These are phyloP conservation scores for Orthosia incerta DNA, from an alignment of 2,888 invertebrate species.

Conservation along the genomic window DNA sequence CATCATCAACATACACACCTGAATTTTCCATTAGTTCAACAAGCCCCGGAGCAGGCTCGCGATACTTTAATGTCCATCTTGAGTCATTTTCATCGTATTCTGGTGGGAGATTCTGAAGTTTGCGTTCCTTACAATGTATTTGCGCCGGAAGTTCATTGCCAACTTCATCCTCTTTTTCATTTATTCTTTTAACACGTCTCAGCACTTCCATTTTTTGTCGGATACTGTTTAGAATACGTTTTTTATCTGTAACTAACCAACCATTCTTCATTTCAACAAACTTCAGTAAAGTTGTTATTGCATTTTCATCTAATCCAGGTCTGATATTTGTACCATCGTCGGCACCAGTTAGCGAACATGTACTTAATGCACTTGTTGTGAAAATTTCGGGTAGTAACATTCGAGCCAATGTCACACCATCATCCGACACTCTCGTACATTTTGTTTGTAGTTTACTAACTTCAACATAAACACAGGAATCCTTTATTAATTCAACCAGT, in stretches of 20 bases:
- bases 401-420: background rate
- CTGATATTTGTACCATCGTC: background rate
- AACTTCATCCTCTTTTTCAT: too few species aligned
- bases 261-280: background rate
- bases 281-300: background rate
- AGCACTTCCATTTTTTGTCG: background rate
- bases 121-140: too few species aligned
- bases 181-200: background rate
- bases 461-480: too few species aligned
- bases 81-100: too few species aligned
- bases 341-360: background rate
- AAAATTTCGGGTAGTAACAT: slow-evolving; percentile 12
- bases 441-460: too few species aligned
- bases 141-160: too few species aligned
- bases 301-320: slow-evolving; percentile 7
- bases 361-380: slow-evolving; percentile 6
- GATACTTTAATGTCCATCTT: too few species aligned
- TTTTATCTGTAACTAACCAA: background rate
- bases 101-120: too few species aligned
- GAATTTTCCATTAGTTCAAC: too few species aligned
- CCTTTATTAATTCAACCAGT: too few species aligned
- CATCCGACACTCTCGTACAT: background rate
- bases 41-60: too few species aligned
- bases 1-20: too few species aligned
- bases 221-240: background rate